Conservation (phyloP, 2,797 vertebrate species). For the Poeciliopsis presidionis region DNA sequence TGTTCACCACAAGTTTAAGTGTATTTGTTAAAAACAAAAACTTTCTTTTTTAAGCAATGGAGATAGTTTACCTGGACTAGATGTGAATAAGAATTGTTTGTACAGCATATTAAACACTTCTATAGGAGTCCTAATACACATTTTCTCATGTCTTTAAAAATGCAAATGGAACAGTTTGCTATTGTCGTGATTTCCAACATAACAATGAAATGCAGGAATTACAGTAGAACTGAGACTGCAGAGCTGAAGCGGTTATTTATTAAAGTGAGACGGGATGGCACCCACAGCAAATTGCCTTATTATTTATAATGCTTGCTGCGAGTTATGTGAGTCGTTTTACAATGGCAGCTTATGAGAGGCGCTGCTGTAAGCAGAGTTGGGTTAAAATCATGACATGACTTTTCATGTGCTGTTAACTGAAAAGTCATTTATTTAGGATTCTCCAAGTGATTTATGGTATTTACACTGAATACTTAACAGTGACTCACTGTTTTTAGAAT, state of each 20-base stretch:
- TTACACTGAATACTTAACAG: neutral
- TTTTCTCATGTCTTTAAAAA: slow-evolving; percentile 15
- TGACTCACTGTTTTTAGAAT: neutral
- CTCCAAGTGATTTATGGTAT: slow-evolving; percentile 9
- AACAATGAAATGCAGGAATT: slow-evolving; percentile 36
- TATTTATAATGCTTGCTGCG: slow-evolving; percentile 75
- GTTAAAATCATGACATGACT: slow-evolving; percentile 46
- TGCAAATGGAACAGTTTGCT: slow-evolving; percentile 27
- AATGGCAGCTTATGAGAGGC: slow-evolving; percentile 55
- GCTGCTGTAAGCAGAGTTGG: slow-evolving; percentile 35
- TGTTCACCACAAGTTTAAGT: neutral
- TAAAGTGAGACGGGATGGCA: slow-evolving; percentile 68
- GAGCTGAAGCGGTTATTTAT: slow-evolving; percentile 69
- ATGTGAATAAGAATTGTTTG: neutral
- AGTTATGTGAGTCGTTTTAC: slow-evolving; percentile 70
- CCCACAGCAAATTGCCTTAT: slow-evolving; percentile 74
- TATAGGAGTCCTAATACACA: neutral
- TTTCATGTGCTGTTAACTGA: slow-evolving; percentile 23
- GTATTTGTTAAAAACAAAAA: neutral
- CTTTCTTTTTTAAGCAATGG: neutral
- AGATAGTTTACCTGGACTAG: neutral
- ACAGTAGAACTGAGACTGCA: slow-evolving; percentile 37
- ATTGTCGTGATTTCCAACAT: slow-evolving; percentile 39
- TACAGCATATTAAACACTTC: neutral
- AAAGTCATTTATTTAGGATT: slow-evolving; percentile 32